Conservation (phyloP, 2,797 vertebrate genomes). For the Spondyliosoma cantharus region DNA sequence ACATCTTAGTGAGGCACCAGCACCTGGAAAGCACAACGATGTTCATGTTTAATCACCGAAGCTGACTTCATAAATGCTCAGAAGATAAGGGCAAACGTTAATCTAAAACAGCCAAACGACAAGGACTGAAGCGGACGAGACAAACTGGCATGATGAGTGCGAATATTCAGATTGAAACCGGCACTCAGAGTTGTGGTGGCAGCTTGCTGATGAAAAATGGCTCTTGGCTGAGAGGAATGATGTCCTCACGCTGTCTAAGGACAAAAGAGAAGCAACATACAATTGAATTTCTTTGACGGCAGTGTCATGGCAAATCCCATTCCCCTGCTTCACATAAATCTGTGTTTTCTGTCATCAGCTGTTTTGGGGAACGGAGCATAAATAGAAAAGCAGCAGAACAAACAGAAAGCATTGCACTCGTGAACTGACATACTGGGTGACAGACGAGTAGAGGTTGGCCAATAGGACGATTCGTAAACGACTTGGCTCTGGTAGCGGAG, state of each 20-base stretch:
- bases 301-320: conserved; percentile 3
- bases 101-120: conserved; percentile 1
- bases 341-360: conserved; percentile 28
- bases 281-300: conserved; percentile 26
- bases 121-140: conserved; percentile 4
- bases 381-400: conserved; percentile 9
- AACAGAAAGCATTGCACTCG: conserved; percentile 18
- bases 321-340: conserved; percentile 1
- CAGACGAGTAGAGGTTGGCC: too few species aligned
- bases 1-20: conserved; percentile 18
- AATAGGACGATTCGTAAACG: too few species aligned
- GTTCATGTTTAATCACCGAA: conserved; percentile 14
- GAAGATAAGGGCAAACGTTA: background rate
- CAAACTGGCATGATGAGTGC: background rate
- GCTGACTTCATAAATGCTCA: conserved; percentile 6
- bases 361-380: conserved; percentile 1
- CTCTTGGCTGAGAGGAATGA: conserved; percentile 19
- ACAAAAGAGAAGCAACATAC: conserved; percentile 25
- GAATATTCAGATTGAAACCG: conserved; percentile 27
- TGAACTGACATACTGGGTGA: conserved; percentile 9
- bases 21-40: conserved; percentile 2
- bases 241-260: conserved; percentile 10
- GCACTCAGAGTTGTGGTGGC: background rate
- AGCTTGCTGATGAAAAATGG: conserved; percentile 4
- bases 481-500: too few species aligned